Evolutionary conservation across 2,888 invertebrate genomes (phyloP).

Genomic region (Atethmia centrago): DNA sequence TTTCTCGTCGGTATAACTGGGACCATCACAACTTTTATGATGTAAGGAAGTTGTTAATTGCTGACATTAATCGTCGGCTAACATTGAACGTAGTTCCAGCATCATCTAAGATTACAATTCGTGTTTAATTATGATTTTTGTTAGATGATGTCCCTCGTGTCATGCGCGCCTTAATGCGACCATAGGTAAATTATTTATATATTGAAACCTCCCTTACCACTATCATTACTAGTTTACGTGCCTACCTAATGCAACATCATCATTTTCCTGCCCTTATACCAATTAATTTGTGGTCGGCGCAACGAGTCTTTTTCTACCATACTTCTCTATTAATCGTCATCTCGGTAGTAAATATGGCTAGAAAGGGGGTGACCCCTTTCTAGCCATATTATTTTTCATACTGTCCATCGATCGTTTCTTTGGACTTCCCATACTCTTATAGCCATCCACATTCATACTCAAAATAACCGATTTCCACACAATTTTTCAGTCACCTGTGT

Average conservation of each 20-base stretch:
- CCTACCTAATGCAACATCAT: not conserved
- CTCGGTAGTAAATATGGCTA: too few relatives aligned
- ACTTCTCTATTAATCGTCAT: too few relatives aligned
- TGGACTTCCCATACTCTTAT: too few relatives aligned
- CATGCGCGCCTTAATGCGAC: conserved; percentile 1
- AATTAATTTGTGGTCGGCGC: too few relatives aligned
- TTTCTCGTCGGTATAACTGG: conserved; percentile 24
- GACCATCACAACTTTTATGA: conserved; percentile 48
- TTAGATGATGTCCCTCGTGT: conserved; percentile 7
- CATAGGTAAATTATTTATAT: not conserved
- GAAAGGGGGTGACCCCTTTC: too few relatives aligned
- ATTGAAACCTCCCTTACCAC: not conserved
- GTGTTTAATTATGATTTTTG: conserved; percentile 28
- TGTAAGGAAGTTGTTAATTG: conserved; percentile 50
- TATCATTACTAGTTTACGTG: not conserved
- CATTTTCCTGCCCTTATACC: too few relatives aligned
- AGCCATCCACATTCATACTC: too few relatives aligned
- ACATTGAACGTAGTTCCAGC: conserved; percentile 32
- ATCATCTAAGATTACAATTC: conserved; percentile 29
- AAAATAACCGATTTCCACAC: too few relatives aligned
- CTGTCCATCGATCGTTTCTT: too few relatives aligned
- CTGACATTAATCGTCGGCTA: conserved; percentile 48
- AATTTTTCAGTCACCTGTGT: too few relatives aligned
- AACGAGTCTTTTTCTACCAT: too few relatives aligned
- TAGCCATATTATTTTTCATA: too few relatives aligned